These are phyloP conservation scores for Saccopteryx bilineata DNA, from an alignment of 2,113 vertebrate species.

Conservation along the genomic window DNA sequence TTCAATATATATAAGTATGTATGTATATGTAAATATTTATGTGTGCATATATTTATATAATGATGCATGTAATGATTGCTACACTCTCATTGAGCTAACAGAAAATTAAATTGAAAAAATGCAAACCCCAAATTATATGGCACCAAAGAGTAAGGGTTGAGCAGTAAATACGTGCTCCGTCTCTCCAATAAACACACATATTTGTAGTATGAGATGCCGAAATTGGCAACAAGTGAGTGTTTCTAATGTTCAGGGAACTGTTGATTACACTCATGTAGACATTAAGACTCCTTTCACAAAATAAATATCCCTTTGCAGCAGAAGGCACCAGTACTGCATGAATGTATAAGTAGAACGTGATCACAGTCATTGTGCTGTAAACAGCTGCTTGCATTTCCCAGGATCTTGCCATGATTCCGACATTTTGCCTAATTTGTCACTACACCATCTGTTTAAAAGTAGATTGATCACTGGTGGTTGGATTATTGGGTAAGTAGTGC, in stretches of 20 bases:
- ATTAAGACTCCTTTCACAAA: conserved; percentile 64
- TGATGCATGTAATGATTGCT: neutral
- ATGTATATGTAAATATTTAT: neutral
- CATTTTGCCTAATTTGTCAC: conserved; percentile 73
- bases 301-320: conserved; percentile 46
- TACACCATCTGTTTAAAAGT: conserved; percentile 61
- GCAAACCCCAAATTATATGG: neutral
- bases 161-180: neutral
- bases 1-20: neutral
- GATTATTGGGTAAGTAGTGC: conserved; percentile 51
- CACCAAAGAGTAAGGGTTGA: neutral
- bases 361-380: conserved; percentile 66
- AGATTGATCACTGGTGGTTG: conserved; percentile 55
- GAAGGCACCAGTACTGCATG: neutral
- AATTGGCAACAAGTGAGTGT: conserved; percentile 59
- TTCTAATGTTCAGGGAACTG: conserved; percentile 54
- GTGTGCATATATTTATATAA: neutral
- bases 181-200: neutral
- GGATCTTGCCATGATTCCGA: conserved; percentile 54
- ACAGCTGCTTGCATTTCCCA: conserved; percentile 68
- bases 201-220: neutral
- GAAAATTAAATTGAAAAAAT: neutral
- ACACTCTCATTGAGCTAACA: neutral
- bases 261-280: conserved; percentile 54
- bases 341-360: conserved; percentile 33